These are phyloP conservation scores for Ranitomeya imitator DNA, from an alignment of 2,113 vertebrate species.

Conservation along the genomic window DNA sequence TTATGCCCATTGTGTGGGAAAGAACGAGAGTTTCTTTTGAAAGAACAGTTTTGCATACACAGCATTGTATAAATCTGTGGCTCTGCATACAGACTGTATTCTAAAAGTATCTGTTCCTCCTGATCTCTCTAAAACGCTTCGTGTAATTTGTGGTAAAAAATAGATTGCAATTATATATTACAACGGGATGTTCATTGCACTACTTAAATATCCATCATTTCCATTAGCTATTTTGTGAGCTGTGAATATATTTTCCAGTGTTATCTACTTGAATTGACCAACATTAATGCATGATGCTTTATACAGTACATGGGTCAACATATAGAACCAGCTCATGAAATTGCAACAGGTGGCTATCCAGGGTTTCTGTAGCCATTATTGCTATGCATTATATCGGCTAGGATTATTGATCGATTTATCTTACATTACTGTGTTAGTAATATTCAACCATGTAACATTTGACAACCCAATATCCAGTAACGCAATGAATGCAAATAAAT, in stretches of 20 bases:
- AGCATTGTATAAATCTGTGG: conserved; percentile 51
- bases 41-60: conserved; percentile 53
- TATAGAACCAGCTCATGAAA: neutral
- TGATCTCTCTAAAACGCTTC: conserved; percentile 23
- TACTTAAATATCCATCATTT: conserved; percentile 24
- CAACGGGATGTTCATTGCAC: conserved; percentile 11
- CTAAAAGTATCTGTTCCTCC: conserved; percentile 53
- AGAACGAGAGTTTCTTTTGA: conserved; percentile 38
- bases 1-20: conserved; percentile 56
- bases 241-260: neutral
- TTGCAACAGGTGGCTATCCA: neutral
- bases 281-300: neutral
- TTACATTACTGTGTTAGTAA: neutral
- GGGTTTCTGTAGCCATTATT: too few species aligned
- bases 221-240: neutral
- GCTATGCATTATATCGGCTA: too few species aligned
- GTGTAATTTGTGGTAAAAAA: conserved; percentile 40
- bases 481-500: neutral
- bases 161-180: conserved; percentile 35
- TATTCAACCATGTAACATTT: neutral
- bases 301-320: neutral
- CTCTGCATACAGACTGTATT: conserved; percentile 41
- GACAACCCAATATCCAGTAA: neutral
- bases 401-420: too few species aligned
- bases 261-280: neutral